Percentiles rank a stretch among this genome's conserved stretches.
These are phyloP conservation scores for Pogonognathellus flavescens DNA, from an alignment of 1,140 invertebrate species.

Conservation along the genomic window DNA sequence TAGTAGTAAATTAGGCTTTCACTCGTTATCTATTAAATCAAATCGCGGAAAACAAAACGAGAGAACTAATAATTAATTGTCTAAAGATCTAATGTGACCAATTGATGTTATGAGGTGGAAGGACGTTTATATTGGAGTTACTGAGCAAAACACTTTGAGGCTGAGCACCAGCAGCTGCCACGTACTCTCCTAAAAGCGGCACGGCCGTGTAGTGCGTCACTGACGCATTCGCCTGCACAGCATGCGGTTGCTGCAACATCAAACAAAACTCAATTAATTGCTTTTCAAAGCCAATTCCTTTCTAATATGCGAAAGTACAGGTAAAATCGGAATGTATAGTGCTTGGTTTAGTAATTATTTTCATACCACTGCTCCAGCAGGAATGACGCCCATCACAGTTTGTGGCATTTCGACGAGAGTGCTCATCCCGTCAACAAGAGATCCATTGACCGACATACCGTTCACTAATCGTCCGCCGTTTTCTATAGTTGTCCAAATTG, in stretches of 20 bases:
- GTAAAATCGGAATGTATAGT: too few relatives aligned
- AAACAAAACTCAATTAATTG: conserved; percentile 17
- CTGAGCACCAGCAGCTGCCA: conserved; percentile 59
- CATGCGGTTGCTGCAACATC: conserved; percentile 56
- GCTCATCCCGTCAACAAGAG: conserved; percentile 62
- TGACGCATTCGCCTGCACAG: conserved; percentile 60
- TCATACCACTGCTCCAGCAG: conserved; percentile 51
- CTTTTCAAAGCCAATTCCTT: too few relatives aligned
- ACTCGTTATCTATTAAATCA: neutral
- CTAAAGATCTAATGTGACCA: conserved; percentile 60
- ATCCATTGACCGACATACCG: conserved; percentile 61
- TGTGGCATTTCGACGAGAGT: conserved; percentile 59
- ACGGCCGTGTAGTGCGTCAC: conserved; percentile 60
- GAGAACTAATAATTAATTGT: neutral
- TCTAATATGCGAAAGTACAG: too few relatives aligned
- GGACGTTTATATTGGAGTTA: conserved; percentile 61
- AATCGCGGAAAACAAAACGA: neutral
- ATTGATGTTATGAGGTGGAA: conserved; percentile 58
- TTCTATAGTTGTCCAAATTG: conserved; percentile 64
- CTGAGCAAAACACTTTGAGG: conserved; percentile 64
- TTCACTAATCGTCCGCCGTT: conserved; percentile 56
- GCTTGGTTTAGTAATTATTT: too few relatives aligned
- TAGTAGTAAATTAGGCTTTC: conserved; percentile 1
- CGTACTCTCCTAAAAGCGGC: conserved; percentile 62
- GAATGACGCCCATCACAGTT: conserved; percentile 57